Conservation (phyloP, 2,797 vertebrate species). For the Mycteria americana region DNA sequence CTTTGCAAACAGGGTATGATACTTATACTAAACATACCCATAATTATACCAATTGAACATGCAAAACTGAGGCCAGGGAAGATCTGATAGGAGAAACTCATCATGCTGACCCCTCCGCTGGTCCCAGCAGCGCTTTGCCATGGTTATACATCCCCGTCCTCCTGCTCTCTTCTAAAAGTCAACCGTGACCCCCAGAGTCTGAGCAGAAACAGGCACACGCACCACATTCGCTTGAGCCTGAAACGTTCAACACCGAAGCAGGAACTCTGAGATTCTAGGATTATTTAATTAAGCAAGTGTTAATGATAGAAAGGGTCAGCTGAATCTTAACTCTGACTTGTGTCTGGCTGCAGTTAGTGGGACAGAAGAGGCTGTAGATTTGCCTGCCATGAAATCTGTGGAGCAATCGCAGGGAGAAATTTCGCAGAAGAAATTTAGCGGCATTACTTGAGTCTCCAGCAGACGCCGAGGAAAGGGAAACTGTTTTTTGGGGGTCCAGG, state of each 20-base stretch:
- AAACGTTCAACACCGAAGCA: background rate
- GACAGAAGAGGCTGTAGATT: background rate
- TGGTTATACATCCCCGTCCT: rapidly evolving
- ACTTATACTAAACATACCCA: background rate
- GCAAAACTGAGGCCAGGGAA: background rate
- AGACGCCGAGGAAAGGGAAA: background rate
- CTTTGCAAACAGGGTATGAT: background rate
- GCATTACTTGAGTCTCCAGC: background rate
- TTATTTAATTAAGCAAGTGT: background rate
- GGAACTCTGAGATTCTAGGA: background rate
- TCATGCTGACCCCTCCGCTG: background rate
- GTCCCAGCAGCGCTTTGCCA: background rate
- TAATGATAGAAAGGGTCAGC: background rate
- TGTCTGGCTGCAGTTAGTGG: background rate
- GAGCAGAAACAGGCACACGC: background rate
- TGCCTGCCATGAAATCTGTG: background rate
- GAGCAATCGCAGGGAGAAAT: background rate
- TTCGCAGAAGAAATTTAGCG: background rate
- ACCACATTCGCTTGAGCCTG: background rate
- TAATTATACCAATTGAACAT: rapidly evolving
- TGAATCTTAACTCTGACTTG: background rate
- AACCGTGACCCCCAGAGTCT: background rate
- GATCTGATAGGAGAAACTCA: background rate
- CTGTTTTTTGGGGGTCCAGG: background rate
- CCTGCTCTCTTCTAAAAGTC: background rate